These are phyloP conservation scores for Chrysochloris asiatica DNA, from an alignment of 2,113 vertebrate genomes.

Conservation along the genomic window DNA sequence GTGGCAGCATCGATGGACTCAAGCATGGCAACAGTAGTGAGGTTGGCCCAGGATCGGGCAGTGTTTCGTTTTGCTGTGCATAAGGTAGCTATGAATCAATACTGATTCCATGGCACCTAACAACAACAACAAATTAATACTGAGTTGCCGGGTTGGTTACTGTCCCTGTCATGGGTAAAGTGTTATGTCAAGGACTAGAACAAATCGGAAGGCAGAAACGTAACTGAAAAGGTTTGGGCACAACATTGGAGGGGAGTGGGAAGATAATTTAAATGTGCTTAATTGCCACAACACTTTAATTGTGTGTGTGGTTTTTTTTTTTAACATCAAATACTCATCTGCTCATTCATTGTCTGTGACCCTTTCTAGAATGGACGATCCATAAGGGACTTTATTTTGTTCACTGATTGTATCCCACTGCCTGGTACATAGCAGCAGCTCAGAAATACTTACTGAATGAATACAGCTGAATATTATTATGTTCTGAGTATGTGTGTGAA, in stretches of 20 bases:
- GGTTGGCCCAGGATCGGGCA: too few species aligned
- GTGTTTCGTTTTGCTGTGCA: too few species aligned
- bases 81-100: too few species aligned
- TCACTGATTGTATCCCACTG: neutral
- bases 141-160: neutral
- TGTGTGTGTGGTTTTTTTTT: too few species aligned
- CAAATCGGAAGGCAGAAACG: neutral
- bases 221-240: neutral
- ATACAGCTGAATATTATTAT: neutral
- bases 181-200: neutral
- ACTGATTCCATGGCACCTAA: too few species aligned
- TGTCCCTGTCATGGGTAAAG: neutral
- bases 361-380: neutral
- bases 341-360: neutral
- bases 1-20: too few species aligned
- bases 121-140: too few species aligned
- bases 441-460: neutral
- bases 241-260: neutral
- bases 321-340: neutral
- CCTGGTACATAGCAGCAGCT: neutral
- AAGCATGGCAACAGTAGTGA: too few species aligned
- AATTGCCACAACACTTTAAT: slow-evolving; percentile 17
- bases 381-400: neutral
- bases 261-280: neutral
- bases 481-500: neutral